These are phyloP conservation scores for Sciurus carolinensis DNA, from an alignment of 2,797 vertebrate genomes.

Conservation along the genomic window DNA sequence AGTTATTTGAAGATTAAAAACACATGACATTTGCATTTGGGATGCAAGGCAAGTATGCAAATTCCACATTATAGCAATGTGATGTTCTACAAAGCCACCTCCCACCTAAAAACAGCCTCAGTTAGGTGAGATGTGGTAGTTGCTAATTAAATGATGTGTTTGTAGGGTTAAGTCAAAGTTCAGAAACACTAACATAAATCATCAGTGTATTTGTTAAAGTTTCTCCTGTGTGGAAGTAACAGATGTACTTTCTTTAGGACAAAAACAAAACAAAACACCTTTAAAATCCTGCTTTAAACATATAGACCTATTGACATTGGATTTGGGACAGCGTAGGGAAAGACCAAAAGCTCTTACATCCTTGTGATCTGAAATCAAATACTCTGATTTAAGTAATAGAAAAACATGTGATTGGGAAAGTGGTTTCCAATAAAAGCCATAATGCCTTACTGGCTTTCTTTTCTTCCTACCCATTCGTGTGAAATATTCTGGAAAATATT, in stretches of 20 bases:
- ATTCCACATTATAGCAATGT: conserved; percentile 36
- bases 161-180: conserved; percentile 81
- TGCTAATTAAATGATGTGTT: conserved; percentile 84
- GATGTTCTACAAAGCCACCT: conserved; percentile 64
- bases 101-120: conserved; percentile 65
- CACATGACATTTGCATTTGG: neutral
- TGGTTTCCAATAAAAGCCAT: neutral
- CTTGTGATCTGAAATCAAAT: conserved; percentile 28
- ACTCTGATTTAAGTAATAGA: conserved; percentile 14
- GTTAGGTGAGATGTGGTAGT: conserved; percentile 77
- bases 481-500: conserved; percentile 43
- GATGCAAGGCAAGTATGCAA: neutral
- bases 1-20: conserved; percentile 40
- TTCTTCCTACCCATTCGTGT: neutral
- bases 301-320: neutral
- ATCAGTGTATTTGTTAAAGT: conserved; percentile 73
- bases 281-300: conserved; percentile 60
- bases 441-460: neutral
- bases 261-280: neutral
- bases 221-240: conserved; percentile 68
- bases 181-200: conserved; percentile 83
- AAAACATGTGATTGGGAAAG: conserved; percentile 47
- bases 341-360: neutral
- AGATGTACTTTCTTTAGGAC: conserved; percentile 57
- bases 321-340: neutral